Base-by-base conservation (phyloP, 2,113 vertebrate genomes). In the Grammomys dolichurus region DNA sequence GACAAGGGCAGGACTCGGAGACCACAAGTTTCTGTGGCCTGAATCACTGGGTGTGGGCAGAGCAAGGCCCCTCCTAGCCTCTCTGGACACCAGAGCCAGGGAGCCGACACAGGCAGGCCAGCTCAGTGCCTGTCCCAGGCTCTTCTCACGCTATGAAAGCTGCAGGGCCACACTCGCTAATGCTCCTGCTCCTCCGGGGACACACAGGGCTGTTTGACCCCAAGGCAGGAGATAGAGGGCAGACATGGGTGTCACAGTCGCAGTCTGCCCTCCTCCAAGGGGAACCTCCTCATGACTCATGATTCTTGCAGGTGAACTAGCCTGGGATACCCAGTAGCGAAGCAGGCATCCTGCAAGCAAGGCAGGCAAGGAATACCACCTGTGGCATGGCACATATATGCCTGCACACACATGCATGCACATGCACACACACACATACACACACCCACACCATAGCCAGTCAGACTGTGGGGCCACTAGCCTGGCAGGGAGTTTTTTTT, bases 161-260 rank as follows among this genome's bases (percentile, higher is more conserved):
- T 4, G 46, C 40, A 36, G 43, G 9, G 8, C 20, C 24, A 3
- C 17, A 6, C 7, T 86, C 2, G 2, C 28, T 2, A 1, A 10
- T 3, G 40, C 56, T 51, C 69, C 10, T 8, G 31, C 16, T 22
- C 9, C 26, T 13, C 3, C 51, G 36, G 63, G 20, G 43, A 40
- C 20, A 19, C 16, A 0, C 0, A 1, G 33, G 11, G 36, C 75
- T 82, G 10, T 80, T 67, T 54, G 63, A 54, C 11, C 54, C 51
- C 28, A 31, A 70, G n/a, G 56, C 28, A 20, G 12, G n/a, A 54
- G 43, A 46, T 4, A 87, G 75, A 70, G 3, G 28, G 13, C 0
- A 22, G 24, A 54, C 7, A 0, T 7, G 8, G 33, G 14, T 13
- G 43, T 84, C 22, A 7, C 3, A 16, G 77, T 19, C 43, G 63